These are phyloP conservation scores for Neomicropteryx cornuta DNA, from an alignment of 1,140 invertebrate species.

Conservation along the genomic window DNA sequence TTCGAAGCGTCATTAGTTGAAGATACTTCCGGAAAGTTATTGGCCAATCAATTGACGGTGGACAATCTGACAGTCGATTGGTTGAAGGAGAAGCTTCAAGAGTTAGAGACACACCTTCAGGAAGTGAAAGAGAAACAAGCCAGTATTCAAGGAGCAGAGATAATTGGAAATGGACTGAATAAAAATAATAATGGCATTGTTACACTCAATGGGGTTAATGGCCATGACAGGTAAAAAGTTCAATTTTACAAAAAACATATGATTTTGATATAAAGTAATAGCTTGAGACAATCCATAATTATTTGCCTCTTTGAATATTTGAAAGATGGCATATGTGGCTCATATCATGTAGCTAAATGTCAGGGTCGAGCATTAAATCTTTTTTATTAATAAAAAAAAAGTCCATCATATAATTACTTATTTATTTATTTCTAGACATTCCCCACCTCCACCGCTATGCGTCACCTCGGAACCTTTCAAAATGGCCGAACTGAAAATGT, in stretches of 20 bases:
- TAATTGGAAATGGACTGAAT: slow-evolving; percentile 33
- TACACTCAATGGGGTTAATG: slow-evolving; percentile 31
- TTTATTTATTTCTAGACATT: slow-evolving; percentile 22
- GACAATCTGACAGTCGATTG: slow-evolving; percentile 86
- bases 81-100: slow-evolving; percentile 62
- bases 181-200: slow-evolving; percentile 32
- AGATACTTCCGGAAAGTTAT: slow-evolving; percentile 68
- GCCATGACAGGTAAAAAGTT: slow-evolving; percentile 37
- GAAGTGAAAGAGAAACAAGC: slow-evolving; percentile 55
- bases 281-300: too few species aligned
- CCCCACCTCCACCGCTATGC: slow-evolving; percentile 28
- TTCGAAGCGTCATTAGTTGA: slow-evolving; percentile 79
- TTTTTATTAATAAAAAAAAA: neutral
- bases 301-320: too few species aligned
- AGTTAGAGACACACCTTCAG: slow-evolving; percentile 60
- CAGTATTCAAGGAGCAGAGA: slow-evolving; percentile 37
- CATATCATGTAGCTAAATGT: too few species aligned
- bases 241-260: slow-evolving; percentile 15
- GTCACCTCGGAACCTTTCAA: slow-evolving; percentile 29
- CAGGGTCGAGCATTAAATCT: neutral
- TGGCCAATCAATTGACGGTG: slow-evolving; percentile 73
- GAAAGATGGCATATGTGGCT: too few species aligned
- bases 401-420: too few species aligned
- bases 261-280: neutral
- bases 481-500: slow-evolving; percentile 50